Evolutionary conservation across 2,888 invertebrate genomes (phyloP), one percentile per base, ranked within the genome.

Genomic region (Drosophila algonquin): DNA sequence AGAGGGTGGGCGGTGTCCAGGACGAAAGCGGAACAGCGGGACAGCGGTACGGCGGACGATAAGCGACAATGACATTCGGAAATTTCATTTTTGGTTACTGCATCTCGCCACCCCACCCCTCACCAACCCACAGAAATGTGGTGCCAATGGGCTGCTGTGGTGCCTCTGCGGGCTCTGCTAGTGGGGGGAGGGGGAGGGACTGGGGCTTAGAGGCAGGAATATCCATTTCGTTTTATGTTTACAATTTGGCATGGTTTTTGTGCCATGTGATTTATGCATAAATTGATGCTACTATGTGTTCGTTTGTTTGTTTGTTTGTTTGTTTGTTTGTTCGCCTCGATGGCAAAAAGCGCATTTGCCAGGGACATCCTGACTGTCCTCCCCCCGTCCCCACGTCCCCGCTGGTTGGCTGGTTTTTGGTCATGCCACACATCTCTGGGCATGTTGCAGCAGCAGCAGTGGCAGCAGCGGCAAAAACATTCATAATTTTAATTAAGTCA

Each of bases 401-500:
- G 51, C 50, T 21, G 21, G 21, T 57, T 53, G 58, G 55, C 40
- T n/a, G 40, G 40, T n/a, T 54, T 73, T 59, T 74, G 50, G 63
- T 45, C 52, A 44, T 73, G 64, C 48, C 46, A 54, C 51, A 46
- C 48, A 53, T 61, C 27, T 47, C n/a, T 44, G 47, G 47, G 47
- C 21, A 30, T 50, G 30, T 46, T 48, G 48, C 35, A 16, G 24
- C 35, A 24, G 21, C 21, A 21, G 18, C 21, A 21, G 2, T 1
- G 3, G 21, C 21, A 21, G 54, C 52, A 47, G 75, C 57, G 27
- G 63, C 55, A 80, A 77, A 73, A 81, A 72, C 75, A 75, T 67
- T 78, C 71, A 76, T 80, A 77, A 82, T 84, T 77, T 84, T 81
- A 83, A 87, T 87, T 84, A 77, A 84, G 77, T 81, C 80, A 77